Percentiles rank a stretch among this genome's conserved stretches.
Conservation (phyloP, 2,797 vertebrate genomes). For the Rhinella marina region DNA sequence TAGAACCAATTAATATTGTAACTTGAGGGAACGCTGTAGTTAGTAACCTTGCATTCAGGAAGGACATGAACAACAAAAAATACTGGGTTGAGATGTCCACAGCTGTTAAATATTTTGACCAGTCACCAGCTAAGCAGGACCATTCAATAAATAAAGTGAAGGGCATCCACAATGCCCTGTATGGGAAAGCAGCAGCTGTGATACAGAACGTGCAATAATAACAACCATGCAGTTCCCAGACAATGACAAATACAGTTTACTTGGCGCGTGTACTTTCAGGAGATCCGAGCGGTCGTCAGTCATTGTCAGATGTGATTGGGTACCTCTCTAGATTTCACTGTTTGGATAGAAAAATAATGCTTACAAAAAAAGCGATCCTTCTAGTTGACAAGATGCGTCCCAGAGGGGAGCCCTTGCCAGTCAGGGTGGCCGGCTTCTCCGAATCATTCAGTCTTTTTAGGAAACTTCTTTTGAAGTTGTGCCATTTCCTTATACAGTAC, state of each 20-base stretch:
- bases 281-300: slow-evolving; percentile 41
- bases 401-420: slow-evolving; percentile 46
- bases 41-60: too few species aligned
- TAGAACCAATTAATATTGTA: too few species aligned
- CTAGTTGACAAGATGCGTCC: slow-evolving; percentile 54
- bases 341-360: slow-evolving; percentile 50
- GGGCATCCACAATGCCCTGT: slow-evolving; percentile 15
- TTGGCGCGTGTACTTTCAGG: slow-evolving; percentile 32
- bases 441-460: slow-evolving; percentile 55
- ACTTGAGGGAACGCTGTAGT: too few species aligned
- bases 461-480: slow-evolving; percentile 57
- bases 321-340: slow-evolving; percentile 43
- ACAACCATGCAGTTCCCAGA: background rate
- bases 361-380: slow-evolving; percentile 53
- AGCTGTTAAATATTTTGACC: background rate
- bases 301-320: slow-evolving; percentile 56
- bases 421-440: slow-evolving; percentile 56
- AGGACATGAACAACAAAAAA: too few species aligned
- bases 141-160: background rate
- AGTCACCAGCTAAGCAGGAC: background rate
- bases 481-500: slow-evolving; percentile 53
- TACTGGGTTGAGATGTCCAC: too few species aligned
- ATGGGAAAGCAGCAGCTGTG: slow-evolving; percentile 14
- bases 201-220: slow-evolving; percentile 8
- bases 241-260: slow-evolving; percentile 49